A percentile compares a stretch with the other conserved stretches of the same genome.
Conservation (phyloP, 2,797 vertebrate genomes). For the Mergus octosetaceus region DNA sequence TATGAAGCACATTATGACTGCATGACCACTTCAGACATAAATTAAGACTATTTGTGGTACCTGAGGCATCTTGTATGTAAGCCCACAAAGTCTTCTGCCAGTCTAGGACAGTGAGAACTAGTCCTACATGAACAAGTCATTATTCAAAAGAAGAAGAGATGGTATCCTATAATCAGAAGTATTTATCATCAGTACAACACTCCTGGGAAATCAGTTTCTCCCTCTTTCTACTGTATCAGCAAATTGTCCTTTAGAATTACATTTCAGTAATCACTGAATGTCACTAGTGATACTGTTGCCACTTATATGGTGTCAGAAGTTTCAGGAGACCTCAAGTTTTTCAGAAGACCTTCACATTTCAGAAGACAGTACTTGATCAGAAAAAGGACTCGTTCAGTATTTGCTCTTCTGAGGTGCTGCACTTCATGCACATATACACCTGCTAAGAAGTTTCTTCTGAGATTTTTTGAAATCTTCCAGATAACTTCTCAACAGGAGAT, state of each 20-base stretch:
- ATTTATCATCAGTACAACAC: background rate
- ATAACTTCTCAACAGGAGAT: background rate
- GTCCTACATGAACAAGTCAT: background rate
- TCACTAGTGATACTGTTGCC: background rate
- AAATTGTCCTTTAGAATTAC: background rate
- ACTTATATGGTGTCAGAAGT: background rate
- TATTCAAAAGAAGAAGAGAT: background rate
- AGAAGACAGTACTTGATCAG: background rate
- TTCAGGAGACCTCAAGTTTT: background rate
- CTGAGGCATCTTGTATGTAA: background rate
- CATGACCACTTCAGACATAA: background rate
- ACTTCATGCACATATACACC: background rate
- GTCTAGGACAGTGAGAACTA: background rate
- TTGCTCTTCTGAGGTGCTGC: background rate
- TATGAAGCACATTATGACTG: background rate
- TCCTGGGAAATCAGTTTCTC: background rate
- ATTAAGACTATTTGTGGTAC: background rate
- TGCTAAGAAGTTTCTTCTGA: background rate
- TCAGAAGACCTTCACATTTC: background rate
- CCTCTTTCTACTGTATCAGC: background rate
- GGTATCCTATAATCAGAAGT: background rate
- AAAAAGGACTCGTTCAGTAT: background rate
- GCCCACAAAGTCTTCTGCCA: background rate
- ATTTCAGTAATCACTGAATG: background rate
- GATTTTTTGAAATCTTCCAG: background rate